Base-by-base conservation (phyloP, 2,888 invertebrate genomes). In the Andrena fulva region DNA sequence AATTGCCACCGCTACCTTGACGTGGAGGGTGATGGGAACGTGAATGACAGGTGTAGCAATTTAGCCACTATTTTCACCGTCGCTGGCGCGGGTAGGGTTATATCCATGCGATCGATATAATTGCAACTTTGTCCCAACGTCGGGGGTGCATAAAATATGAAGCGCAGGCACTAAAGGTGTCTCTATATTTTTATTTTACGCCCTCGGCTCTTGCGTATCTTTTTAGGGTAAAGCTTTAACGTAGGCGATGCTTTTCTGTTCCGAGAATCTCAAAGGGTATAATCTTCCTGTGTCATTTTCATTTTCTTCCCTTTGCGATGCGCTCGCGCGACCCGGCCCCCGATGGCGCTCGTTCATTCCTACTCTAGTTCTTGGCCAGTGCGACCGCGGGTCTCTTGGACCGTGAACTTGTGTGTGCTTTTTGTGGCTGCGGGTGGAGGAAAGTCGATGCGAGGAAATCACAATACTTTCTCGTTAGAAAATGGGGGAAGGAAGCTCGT, bases 11-110 rank as follows among this genome's bases (percentile, higher is more conserved):
- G 31, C 54, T 52, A 52, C 12, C 24, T 54, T 54, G n/a, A 8
- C 8, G 7, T 29, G 20, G 16, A 20, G 54, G 54, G 20, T 56
- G 50, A n/a, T 10, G 27, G 16, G n/a, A 31, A 12, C 56, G 12
- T 62, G 31, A 60, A 10, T 62, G 70, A 29, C 73, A 20, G 63
- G 27, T n/a, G 54, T 10, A 0, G 42, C 31, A 69, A 69, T 69
- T 69, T 56, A 56, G 31, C 31, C 8, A 12, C 4, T 35, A n/a
- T 63, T 54, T 62, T 52, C 48, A 24, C 1, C n/a, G 12, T 20
- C 29, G n/a, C 16, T n/a, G 48, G 16, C 12, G 50, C 8, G 12
- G 20, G 24, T 35, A 63, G 33, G 20, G 16, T 7, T 24, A 27
- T 24, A 27, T 31, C 7, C 20, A 33, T 50, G 16, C 20, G 33